Evolutionary conservation across 2,113 vertebrate species (phyloP), one percentile per base, ranked within the genome.

Genomic region (Cyprinodon brontotheroides): DNA sequence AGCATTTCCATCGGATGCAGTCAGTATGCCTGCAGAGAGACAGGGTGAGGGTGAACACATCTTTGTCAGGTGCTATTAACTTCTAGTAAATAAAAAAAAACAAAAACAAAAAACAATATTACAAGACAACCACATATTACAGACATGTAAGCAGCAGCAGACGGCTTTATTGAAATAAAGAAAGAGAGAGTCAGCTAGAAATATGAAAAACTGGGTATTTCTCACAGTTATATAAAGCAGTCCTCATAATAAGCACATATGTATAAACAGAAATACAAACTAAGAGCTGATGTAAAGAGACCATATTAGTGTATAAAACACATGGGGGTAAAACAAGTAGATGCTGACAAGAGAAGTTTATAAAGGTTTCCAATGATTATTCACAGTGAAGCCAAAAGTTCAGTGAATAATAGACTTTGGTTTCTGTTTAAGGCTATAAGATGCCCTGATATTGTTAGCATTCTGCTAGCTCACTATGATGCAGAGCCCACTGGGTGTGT

Each of bases 391-490:
- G 80, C 70, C 78, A 87, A 86, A 86, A 86, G 88, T 82, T 82
- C 72, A 84, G 69, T 1, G 3, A 65, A 65, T 47, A 36, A 57
- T 65, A 57, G 77, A 60, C 75, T 70, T 66, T 4, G 45, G 45
- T 53, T 65, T 69, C 76, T 78, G 73, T 77, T 82, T 75, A 50
- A 87, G 77, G 63, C 68, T 71, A 72, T 70, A 86, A 79, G 69
- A 77, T 70, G 40, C 75, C 17, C 39, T 1, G 2, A 60, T 67
- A 62, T 83, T 60, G 81, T 93, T 91, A 90, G 86, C 90, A 92
- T 93, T 92, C 93, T 91, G 87, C 73, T 53, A 68, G 79, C 50
- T 72, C 82, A 57, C 63, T 74, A 72, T 39, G 64, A 74, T 79
- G 68, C 11, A 15, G 74, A 76, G 82, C 78, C 83, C 50, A 71